Evolutionary conservation across 23 tunicate genomes (phyloP).

Genomic region (Ascidia mentula): DNA sequence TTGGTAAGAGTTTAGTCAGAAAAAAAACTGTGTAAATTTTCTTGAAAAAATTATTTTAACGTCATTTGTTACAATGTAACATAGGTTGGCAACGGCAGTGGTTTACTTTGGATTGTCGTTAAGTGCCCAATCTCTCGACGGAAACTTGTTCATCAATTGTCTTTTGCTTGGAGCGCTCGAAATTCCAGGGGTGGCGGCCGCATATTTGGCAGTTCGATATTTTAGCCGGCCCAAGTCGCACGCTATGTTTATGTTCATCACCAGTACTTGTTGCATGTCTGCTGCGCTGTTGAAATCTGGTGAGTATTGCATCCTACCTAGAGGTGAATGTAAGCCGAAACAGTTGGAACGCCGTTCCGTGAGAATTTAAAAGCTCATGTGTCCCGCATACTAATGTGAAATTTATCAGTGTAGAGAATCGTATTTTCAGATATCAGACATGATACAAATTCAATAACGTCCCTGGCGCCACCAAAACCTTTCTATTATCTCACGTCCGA

Average conservation of each 20-base stretch:
- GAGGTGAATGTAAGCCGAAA: too few relatives aligned
- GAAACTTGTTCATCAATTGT: constrained; percentile 21
- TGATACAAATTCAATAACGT: too few relatives aligned
- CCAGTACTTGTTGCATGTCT: constrained; percentile 20
- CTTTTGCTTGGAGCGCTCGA: constrained; percentile 24
- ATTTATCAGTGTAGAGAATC: not conserved
- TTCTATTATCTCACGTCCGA: too few relatives aligned
- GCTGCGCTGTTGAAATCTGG: constrained; percentile 32
- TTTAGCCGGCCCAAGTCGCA: constrained; percentile 18
- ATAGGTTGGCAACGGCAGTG: constrained; percentile 22
- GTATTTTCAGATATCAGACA: too few relatives aligned
- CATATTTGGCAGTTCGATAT: constrained; percentile 7
- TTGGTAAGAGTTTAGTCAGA: not conserved
- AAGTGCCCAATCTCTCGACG: constrained; percentile 18
- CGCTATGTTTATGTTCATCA: constrained; percentile 16
- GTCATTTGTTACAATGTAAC: not conserved
- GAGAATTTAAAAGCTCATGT: too few relatives aligned
- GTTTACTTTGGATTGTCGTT: constrained; percentile 28
- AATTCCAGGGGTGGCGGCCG: constrained; percentile 21
- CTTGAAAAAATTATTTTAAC: not conserved
- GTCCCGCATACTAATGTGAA: too few relatives aligned
- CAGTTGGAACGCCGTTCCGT: too few relatives aligned
- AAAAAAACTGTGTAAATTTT: not conserved
- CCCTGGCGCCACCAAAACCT: too few relatives aligned
- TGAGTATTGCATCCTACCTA: constrained; percentile 9